phyloP scores from a whole-genome alignment of 2,797 vertebrate genomes.

The Euthynnus affinis region DNA sequence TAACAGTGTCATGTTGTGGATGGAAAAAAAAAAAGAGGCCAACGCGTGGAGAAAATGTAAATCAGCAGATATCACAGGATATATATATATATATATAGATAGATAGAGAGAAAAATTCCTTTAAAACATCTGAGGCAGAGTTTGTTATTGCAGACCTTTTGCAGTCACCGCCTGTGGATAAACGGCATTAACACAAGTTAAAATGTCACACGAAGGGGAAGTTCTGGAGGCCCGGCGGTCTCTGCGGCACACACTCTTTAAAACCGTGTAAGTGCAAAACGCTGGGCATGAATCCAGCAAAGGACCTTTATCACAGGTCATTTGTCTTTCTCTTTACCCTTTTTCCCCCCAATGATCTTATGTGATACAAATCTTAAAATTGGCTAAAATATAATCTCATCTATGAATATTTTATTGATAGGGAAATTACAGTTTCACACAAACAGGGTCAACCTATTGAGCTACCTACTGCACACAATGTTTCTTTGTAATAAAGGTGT shows the following conservation, averaged over 20 bases:
- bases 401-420: background rate
- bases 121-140: constrained; percentile 13
- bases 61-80: constrained; percentile 25
- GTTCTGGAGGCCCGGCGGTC: constrained; percentile 16
- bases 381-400: background rate
- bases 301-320: constrained; percentile 37
- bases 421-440: background rate
- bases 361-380: background rate
- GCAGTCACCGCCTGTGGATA: constrained; percentile 34
- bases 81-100: too few relatives aligned
- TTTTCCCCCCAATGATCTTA: background rate
- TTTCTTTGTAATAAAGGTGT: too few relatives aligned
- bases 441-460: too few relatives aligned
- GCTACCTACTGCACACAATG: too few relatives aligned
- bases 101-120: constrained; percentile 12
- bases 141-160: constrained; percentile 41
- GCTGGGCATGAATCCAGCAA: constrained; percentile 30
- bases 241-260: constrained; percentile 6
- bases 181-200: constrained; percentile 44
- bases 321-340: background rate
- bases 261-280: constrained; percentile 17
- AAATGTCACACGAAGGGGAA: constrained; percentile 57
- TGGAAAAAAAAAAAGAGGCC: constrained; percentile 37
- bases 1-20: constrained; percentile 49
- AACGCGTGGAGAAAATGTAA: constrained; percentile 40